Percentiles rank a stretch among this genome's conserved stretches.
Conservation (phyloP, 2,797 vertebrate species). For the Megaceryle alcyon region DNA sequence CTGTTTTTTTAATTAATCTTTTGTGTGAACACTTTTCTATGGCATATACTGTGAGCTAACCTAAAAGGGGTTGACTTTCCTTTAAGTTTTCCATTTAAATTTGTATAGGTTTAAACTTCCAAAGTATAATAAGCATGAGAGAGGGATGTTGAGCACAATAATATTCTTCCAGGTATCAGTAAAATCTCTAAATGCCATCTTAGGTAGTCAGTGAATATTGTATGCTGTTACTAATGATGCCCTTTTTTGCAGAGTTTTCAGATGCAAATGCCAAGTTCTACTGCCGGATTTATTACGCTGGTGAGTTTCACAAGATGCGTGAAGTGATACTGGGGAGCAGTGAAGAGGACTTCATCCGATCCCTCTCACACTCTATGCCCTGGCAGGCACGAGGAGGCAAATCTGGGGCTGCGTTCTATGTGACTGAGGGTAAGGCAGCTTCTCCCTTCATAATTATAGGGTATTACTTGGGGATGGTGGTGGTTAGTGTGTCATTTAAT, state of each 20-base stretch:
- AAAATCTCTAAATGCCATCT: not conserved
- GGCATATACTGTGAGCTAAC: not conserved
- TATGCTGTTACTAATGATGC: not conserved
- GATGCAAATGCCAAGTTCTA: constrained; percentile 98
- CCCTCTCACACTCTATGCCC: constrained; percentile 94
- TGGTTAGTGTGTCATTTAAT: not conserved
- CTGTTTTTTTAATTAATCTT: not conserved
- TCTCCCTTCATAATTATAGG: not conserved
- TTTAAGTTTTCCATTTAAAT: not conserved
- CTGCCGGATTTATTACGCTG: constrained; percentile 96
- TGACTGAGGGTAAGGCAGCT: constrained; percentile 87
- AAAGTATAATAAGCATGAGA: accelerated
- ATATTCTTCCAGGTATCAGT: not conserved
- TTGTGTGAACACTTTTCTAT: not conserved
- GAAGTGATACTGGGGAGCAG: constrained; percentile 93
- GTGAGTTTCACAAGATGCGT: constrained; percentile 96
- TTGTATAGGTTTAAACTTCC: not conserved
- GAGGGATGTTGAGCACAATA: not conserved
- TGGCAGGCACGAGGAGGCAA: constrained; percentile 98
- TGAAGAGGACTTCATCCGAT: constrained; percentile 95
- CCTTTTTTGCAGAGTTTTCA: constrained; percentile 87
- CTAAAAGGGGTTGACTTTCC: not conserved
- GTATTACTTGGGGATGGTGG: not conserved
- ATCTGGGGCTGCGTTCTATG: constrained; percentile 96
- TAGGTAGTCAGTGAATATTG: not conserved